Evolutionary conservation across 2,113 vertebrate genomes (phyloP).

Genomic region (Anarrhichthys ocellatus): DNA sequence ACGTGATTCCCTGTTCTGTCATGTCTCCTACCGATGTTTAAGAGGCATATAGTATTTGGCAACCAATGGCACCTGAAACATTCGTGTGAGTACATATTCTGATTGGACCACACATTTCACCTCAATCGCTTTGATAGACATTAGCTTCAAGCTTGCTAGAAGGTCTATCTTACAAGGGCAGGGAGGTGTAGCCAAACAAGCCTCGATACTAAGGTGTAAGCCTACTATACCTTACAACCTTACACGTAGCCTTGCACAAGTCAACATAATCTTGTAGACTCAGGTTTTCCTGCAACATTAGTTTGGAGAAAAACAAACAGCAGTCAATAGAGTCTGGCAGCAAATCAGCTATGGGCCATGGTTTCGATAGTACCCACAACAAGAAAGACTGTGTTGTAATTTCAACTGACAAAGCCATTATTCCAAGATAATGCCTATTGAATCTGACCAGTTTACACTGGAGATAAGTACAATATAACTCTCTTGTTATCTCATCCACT

Average conservation of each 20-base stretch:
- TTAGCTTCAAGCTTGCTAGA: neutral
- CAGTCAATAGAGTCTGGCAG: conserved; percentile 37
- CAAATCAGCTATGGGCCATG: conserved; percentile 18
- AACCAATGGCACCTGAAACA: conserved; percentile 6
- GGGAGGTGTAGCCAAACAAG: neutral
- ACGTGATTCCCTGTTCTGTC: neutral
- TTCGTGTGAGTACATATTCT: neutral
- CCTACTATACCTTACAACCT: neutral
- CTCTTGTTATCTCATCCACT: conserved; percentile 17
- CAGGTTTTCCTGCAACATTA: conserved; percentile 28
- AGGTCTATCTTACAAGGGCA: neutral
- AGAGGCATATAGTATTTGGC: neutral
- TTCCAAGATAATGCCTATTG: conserved; percentile 31
- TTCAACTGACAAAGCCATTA: conserved; percentile 32
- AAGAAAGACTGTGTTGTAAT: conserved; percentile 45
- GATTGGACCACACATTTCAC: conserved; percentile 21
- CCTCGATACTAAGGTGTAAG: neutral
- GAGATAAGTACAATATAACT: conserved; percentile 10
- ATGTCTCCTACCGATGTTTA: neutral
- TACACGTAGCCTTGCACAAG: conserved; percentile 15
- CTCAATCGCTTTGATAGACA: conserved; percentile 9
- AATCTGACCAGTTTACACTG: conserved; percentile 26
- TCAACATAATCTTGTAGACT: conserved; percentile 12
- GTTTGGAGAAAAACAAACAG: conserved; percentile 30
- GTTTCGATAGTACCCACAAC: conserved; percentile 41